Conservation (phyloP, 1,140 invertebrate genomes). For the Drosophila baimaii region DNA sequence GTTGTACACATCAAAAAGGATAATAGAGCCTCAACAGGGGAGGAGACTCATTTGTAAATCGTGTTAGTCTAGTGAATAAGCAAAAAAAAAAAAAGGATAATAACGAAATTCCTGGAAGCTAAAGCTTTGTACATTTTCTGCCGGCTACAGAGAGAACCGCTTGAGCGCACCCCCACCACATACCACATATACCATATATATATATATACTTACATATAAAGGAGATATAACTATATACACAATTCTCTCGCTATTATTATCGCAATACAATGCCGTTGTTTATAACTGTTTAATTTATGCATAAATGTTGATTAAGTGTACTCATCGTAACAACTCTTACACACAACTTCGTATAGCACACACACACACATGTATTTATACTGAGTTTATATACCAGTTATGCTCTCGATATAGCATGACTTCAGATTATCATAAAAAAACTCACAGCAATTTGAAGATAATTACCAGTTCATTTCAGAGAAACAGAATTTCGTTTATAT, state of each 20-base stretch:
- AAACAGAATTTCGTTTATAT: conserved; percentile 18
- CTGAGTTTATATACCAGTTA: conserved; percentile 29
- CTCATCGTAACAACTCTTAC: conserved; percentile 33
- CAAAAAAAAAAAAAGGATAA: conserved; percentile 40
- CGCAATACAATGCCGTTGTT: conserved; percentile 62
- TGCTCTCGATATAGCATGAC: conserved; percentile 58
- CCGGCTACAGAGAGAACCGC: conserved; percentile 59
- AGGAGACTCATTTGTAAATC: conserved; percentile 59
- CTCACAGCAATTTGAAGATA: not conserved
- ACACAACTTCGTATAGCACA: conserved; percentile 20
- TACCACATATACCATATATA: conserved; percentile 29
- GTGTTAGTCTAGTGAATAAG: conserved; percentile 69
- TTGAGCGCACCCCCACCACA: conserved; percentile 59
- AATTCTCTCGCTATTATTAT: conserved; percentile 42
- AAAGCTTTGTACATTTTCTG: conserved; percentile 67
- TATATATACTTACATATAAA: conserved; percentile 39
- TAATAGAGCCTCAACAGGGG: conserved; percentile 22
- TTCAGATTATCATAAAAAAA: conserved; percentile 1
- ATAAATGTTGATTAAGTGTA: conserved; percentile 70
- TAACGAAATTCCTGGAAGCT: conserved; percentile 27
- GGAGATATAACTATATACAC: conserved; percentile 26
- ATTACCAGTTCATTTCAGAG: conserved; percentile 32
- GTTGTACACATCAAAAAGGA: conserved; percentile 56
- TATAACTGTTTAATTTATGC: conserved; percentile 75
- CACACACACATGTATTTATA: conserved; percentile 32